Evolutionary conservation across 2,888 invertebrate species (phyloP).

Genomic region (Eupithecia abbreviata): DNA sequence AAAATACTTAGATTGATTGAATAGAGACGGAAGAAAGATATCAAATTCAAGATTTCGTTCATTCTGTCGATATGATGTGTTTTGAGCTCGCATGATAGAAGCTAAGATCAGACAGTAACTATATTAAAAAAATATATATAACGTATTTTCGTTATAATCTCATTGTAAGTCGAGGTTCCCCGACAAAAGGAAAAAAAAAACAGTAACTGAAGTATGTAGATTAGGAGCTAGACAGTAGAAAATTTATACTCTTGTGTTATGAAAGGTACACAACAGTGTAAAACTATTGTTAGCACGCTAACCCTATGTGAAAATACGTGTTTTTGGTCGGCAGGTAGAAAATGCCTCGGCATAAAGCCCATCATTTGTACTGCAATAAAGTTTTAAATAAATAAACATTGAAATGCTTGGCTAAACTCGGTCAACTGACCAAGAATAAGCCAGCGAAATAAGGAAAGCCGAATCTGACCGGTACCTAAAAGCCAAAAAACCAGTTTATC

Average conservation of each 20-base stretch:
- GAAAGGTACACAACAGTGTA: no score
- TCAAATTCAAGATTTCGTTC: neutral
- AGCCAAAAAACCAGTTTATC: conserved; percentile 28
- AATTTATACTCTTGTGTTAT: neutral
- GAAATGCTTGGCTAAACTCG: neutral
- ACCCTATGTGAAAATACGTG: no score
- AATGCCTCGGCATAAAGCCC: no score
- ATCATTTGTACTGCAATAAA: no score
- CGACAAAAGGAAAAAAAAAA: neutral
- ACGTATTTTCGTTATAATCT: neutral
- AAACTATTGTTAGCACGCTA: no score
- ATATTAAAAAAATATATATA: no score
- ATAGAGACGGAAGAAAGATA: neutral
- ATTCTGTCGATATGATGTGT: neutral
- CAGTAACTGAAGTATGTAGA: neutral
- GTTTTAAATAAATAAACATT: neutral
- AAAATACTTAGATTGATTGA: neutral
- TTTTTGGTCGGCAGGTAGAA: no score
- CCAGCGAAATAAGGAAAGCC: conserved; percentile 1
- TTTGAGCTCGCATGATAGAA: neutral
- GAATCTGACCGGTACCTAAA: conserved; percentile 1
- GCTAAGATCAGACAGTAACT: no score
- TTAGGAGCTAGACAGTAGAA: neutral
- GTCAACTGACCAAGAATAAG: conserved; percentile 2
- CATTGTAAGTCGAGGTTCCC: neutral